Conservation (phyloP, 2,113 vertebrate species). For the Chaetura pelagica region DNA sequence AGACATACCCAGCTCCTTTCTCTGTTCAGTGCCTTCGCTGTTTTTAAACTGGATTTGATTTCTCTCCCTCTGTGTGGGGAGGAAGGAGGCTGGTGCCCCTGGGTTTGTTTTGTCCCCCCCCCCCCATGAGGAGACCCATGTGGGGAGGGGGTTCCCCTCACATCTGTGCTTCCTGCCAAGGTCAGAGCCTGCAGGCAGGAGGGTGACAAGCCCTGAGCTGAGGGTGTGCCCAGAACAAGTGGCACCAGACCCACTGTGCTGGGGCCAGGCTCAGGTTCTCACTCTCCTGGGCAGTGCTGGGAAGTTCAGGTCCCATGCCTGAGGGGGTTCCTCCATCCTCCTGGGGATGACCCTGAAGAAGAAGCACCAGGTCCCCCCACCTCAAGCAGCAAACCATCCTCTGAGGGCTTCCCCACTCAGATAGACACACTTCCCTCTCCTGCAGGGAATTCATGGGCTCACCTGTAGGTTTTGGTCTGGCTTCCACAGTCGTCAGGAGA, state of each 20-base stretch:
- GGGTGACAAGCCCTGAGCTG: background rate
- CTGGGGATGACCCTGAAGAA: background rate
- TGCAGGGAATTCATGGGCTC: background rate
- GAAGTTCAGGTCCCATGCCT: accelerated
- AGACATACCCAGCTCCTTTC: background rate
- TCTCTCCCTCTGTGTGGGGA: background rate
- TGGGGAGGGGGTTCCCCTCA: background rate
- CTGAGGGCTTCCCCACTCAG: accelerated
- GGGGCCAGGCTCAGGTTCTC: background rate
- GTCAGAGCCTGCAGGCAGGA: background rate
- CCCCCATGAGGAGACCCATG: background rate
- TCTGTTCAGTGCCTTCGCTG: accelerated
- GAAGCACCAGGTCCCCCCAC: background rate
- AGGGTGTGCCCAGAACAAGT: background rate
- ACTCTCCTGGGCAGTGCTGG: accelerated
- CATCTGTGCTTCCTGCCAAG: accelerated
- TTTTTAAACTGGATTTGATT: background rate
- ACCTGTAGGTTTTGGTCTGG: constrained; percentile 73
- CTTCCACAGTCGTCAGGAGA: constrained; percentile 70
- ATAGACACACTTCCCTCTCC: background rate
- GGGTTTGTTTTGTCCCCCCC: background rate
- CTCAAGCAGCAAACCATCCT: background rate
- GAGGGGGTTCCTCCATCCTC: background rate
- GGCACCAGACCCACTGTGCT: background rate
- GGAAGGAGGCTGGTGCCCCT: background rate